Evolutionary conservation across 2,888 invertebrate genomes (phyloP).

Genomic region (Pantelozetes paolii): DNA sequence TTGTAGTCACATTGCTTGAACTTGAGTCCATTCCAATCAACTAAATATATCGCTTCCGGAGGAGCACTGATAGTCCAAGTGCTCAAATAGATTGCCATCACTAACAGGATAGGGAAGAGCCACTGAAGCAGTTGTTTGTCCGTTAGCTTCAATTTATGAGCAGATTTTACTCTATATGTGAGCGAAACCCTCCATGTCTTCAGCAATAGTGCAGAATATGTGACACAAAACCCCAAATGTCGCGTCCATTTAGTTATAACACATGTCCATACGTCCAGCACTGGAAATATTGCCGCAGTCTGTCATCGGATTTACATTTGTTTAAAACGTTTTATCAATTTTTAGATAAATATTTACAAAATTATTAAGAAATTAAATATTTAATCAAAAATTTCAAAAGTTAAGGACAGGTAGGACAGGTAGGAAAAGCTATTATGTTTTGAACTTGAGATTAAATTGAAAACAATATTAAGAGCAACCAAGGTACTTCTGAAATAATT

Average conservation of each 20-base stretch:
- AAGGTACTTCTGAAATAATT: no score
- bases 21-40: constrained; percentile 61
- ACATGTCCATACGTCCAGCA: constrained; percentile 75
- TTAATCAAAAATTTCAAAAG: no score
- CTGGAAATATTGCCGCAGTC: constrained; percentile 89
- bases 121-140: constrained; percentile 87
- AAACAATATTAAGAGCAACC: no score
- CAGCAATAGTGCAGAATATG: constrained; percentile 85
- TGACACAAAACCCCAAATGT: constrained; percentile 86
- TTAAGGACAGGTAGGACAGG: no score
- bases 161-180: constrained; percentile 87
- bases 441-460: no score
- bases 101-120: constrained; percentile 84
- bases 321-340: no score
- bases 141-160: constrained; percentile 84
- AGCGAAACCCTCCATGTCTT: constrained; percentile 92
- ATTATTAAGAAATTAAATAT: no score
- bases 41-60: constrained; percentile 61
- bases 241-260: constrained; percentile 87
- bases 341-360: no score
- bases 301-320: constrained; percentile 56
- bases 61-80: constrained; percentile 87
- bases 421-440: no score
- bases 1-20: constrained; percentile 86
- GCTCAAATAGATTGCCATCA: constrained; percentile 79